Conservation (phyloP, 2,797 vertebrate genomes). For the Avahi laniger region DNA sequence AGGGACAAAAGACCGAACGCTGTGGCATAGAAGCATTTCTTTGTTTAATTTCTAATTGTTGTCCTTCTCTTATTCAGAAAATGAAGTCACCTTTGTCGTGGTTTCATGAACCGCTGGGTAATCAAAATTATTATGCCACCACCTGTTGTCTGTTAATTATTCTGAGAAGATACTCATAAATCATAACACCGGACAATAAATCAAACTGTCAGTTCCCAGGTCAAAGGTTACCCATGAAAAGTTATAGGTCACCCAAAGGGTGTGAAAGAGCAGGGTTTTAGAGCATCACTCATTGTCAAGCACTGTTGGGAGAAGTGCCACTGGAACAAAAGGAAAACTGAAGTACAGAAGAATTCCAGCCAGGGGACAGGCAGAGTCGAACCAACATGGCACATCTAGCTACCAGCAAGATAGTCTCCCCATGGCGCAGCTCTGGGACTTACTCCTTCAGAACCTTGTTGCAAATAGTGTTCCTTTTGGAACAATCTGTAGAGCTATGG, state of each 20-base stretch:
- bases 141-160: conserved; percentile 99
- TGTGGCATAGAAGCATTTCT: conserved; percentile 83
- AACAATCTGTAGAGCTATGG: conserved; percentile 49
- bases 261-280: conserved; percentile 93
- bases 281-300: conserved; percentile 98
- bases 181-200: conserved; percentile 99
- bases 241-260: conserved; percentile 95
- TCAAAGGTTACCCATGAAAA: conserved; percentile 93
- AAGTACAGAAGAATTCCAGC: conserved; percentile 92
- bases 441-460: conserved; percentile 63
- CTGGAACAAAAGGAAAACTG: conserved; percentile 94
- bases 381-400: conserved; percentile 91
- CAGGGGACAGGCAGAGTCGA: conserved; percentile 92
- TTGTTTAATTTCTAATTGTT: conserved; percentile 86
- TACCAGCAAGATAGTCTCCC: conserved; percentile 88
- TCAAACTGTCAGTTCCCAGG: conserved; percentile 98
- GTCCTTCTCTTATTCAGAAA: conserved; percentile 86
- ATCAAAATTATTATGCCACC: conserved; percentile 93
- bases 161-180: conserved; percentile 99
- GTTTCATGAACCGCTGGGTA: conserved; percentile 91
- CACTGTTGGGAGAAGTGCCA: conserved; percentile 93
- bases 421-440: conserved; percentile 79
- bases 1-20: conserved; percentile 79
- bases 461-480: conserved; percentile 70
- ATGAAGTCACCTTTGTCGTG: conserved; percentile 92